Percentiles rank a stretch among this genome's conserved stretches.
Conservation (phyloP, 1,140 invertebrate genomes). For the Diabrotica undecimpunctata region DNA sequence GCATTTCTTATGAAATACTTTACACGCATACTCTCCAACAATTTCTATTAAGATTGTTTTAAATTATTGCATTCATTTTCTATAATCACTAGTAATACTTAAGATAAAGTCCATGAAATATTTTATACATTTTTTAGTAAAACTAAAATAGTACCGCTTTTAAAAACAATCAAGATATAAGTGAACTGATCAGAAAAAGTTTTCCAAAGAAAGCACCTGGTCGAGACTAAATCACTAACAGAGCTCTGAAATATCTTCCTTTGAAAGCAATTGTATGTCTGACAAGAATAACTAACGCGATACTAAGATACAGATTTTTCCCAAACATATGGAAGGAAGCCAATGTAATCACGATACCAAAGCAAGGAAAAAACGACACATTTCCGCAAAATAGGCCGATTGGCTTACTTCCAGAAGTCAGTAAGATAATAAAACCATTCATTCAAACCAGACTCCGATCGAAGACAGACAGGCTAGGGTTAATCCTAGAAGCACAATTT, state of each 20-base stretch:
- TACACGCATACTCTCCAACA: not conserved
- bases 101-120: not conserved
- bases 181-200: not conserved
- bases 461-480: too few species aligned
- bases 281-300: too few species aligned
- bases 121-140: not conserved
- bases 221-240: not conserved
- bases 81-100: not conserved
- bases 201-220: not conserved
- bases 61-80: slow-evolving; percentile 12
- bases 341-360: too few species aligned
- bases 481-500: too few species aligned
- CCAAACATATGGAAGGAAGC: too few species aligned
- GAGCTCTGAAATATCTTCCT: too few species aligned
- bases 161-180: not conserved
- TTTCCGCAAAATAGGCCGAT: not conserved
- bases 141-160: not conserved
- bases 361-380: not conserved
- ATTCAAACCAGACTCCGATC: too few species aligned
- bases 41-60: slow-evolving; percentile 10
- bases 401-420: too few species aligned
- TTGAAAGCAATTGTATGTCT: too few species aligned
- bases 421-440: too few species aligned
- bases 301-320: too few species aligned
- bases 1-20: not conserved